Percentiles rank a stretch among this genome's conserved stretches.
Conservation (phyloP, 2,113 vertebrate species). For the Plotosus lineatus region DNA sequence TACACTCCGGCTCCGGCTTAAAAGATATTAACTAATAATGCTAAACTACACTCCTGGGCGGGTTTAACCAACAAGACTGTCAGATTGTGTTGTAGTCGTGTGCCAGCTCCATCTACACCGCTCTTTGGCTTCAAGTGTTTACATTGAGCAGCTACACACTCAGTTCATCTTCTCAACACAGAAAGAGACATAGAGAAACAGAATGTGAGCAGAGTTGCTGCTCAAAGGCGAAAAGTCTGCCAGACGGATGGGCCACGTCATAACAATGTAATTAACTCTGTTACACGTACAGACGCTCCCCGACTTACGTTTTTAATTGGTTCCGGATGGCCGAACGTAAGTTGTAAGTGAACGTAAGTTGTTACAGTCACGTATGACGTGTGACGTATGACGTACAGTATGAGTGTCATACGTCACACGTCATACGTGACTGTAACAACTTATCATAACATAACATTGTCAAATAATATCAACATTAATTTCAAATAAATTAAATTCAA, state of each 20-base stretch:
- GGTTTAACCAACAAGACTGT: background rate
- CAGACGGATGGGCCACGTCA: slow-evolving; percentile 7
- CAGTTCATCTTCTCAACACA: background rate
- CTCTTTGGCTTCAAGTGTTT: background rate
- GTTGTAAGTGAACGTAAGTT: too few relatives aligned
- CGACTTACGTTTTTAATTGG: too few relatives aligned
- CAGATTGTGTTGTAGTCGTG: background rate
- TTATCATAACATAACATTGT: too few relatives aligned
- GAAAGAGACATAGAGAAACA: background rate
- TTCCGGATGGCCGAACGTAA: too few relatives aligned
- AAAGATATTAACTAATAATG: background rate
- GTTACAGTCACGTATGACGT: too few relatives aligned
- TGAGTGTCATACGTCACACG: too few relatives aligned
- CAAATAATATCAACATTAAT: too few relatives aligned
- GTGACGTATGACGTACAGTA: too few relatives aligned
- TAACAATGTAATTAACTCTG: background rate
- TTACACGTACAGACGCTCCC: background rate
- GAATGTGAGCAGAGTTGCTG: background rate
- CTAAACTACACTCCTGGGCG: background rate
- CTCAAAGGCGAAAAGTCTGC: background rate
- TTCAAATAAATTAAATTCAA: too few relatives aligned
- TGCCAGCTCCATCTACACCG: background rate
- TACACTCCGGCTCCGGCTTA: background rate
- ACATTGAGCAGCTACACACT: background rate
- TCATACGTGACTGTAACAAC: too few relatives aligned